Base-by-base conservation (phyloP, 1,140 invertebrate genomes). In the Ceratoteleas bidentatus region DNA sequence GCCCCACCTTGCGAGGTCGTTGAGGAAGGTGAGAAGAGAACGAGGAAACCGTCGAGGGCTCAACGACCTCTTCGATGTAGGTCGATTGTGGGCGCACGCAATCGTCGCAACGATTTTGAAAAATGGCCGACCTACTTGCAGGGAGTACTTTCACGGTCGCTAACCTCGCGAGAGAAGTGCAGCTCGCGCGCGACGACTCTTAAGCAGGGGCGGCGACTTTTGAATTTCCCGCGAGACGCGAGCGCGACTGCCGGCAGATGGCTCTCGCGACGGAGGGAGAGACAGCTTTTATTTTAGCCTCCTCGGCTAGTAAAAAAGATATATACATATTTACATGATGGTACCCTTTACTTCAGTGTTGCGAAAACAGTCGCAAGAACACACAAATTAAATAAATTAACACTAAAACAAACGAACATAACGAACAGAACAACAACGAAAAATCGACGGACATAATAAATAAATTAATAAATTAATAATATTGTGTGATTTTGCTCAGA, bases 61-160 rank as follows among this genome's bases (percentile, higher is more conserved):
- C 89, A 90, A 88, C 87, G 89, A 90, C 83, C 84, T 87, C 88
- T 83, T 74, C 69, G 75, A 86, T 88, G 87, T 88, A 84, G 89
- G 89, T 89, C 89, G 83, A 82, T 90, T 90, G 89, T 89, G 88
- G 89, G 89, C 89, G 88, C 89, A 89, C 88, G 89, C 89, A 89
- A 90, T 89, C 88, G 86, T 89, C 88, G 86, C 88, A 90, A 90
- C 85, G 85, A 90, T 90, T 90, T 90, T 89, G 86, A 89, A 90
- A 90, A 90, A 90, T 88, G 82, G 70, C 85, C 86, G 89, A 86
- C 86, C 89, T 83, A 90, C 89, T 89, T 90, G 87, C 89, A 88
- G 85, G 85, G 88, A 90, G 89, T 88, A 90, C 89, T 90, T 90
- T 90, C 89, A 90, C 89, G 89, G 89, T 89, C 89, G 87, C 87